These are phyloP conservation scores for Sinhomidia bicolor DNA, from an alignment of 2,888 invertebrate species.

Conservation along the genomic window DNA sequence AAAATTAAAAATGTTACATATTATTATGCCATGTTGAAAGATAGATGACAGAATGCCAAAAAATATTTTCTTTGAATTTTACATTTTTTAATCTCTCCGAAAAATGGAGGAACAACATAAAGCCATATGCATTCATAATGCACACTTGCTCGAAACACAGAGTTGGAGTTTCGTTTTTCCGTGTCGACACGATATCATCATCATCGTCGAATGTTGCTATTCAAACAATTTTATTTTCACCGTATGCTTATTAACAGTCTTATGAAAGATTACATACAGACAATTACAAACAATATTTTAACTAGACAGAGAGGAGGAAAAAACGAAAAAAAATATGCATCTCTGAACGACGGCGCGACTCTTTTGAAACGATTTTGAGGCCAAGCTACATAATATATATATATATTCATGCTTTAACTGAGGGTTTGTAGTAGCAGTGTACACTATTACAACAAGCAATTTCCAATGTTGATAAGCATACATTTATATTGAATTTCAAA, in stretches of 20 bases:
- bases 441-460: no score
- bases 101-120: slow-evolving; percentile 27
- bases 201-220: neutral
- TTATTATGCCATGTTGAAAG: slow-evolving; percentile 67
- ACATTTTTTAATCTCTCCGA: neutral
- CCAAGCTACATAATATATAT: no score
- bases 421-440: no score
- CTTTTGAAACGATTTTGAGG: no score
- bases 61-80: slow-evolving; percentile 35
- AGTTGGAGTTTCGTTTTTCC: neutral
- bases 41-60: slow-evolving; percentile 71
- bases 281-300: slow-evolving; percentile 62
- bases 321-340: no score
- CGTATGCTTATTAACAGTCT: slow-evolving; percentile 47
- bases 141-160: slow-evolving; percentile 50
- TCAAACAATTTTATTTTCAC: neutral
- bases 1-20: slow-evolving; percentile 22
- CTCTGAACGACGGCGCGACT: no score
- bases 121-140: neutral
- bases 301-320: no score
- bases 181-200: neutral
- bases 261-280: slow-evolving; percentile 60
- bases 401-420: no score
- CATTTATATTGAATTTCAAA: no score
- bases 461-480: no score